Conservation (phyloP, 2,888 invertebrate genomes). For the Drosophila leonis region DNA sequence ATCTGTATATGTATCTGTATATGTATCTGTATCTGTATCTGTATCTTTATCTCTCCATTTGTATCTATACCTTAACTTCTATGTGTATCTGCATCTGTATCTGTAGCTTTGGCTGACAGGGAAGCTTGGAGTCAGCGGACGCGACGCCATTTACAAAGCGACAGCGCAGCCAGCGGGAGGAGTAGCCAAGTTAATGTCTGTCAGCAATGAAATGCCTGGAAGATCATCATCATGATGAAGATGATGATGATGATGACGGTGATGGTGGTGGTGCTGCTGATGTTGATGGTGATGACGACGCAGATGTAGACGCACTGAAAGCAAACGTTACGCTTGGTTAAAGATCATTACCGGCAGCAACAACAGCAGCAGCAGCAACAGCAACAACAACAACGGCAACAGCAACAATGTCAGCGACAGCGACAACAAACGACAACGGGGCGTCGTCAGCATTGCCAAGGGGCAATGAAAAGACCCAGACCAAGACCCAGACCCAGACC, state of each 20-base stretch:
- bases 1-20: conserved; percentile 29
- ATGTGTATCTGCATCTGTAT: conserved; percentile 19
- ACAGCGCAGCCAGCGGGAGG: conserved; percentile 27
- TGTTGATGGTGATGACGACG: conserved; percentile 73
- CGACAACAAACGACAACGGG: conserved; percentile 45
- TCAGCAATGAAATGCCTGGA: conserved; percentile 36
- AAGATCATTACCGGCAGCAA: conserved; percentile 82
- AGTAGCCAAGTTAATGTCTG: conserved; percentile 55
- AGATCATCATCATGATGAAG: conserved; percentile 28
- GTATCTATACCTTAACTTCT: background rate
- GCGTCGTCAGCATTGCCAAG: conserved; percentile 56
- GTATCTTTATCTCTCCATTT: conserved; percentile 21
- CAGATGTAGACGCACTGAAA: conserved; percentile 83
- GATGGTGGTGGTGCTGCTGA: conserved; percentile 26
- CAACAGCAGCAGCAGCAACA: conserved; percentile 41
- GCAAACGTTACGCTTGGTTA: conserved; percentile 82
- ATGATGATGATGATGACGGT: conserved; percentile 6
- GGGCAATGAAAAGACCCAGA: conserved; percentile 56
- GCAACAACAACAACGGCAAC: conserved; percentile 29
- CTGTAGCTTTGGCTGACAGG: conserved; percentile 20
- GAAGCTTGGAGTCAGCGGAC: conserved; percentile 46
- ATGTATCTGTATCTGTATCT: conserved; percentile 11
- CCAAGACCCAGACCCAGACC: conserved; percentile 30
- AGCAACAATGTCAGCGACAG: conserved; percentile 32
- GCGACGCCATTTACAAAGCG: conserved; percentile 43